These are phyloP conservation scores for Macheiramphus alcinus DNA, from an alignment of 2,113 vertebrate genomes.

Conservation along the genomic window DNA sequence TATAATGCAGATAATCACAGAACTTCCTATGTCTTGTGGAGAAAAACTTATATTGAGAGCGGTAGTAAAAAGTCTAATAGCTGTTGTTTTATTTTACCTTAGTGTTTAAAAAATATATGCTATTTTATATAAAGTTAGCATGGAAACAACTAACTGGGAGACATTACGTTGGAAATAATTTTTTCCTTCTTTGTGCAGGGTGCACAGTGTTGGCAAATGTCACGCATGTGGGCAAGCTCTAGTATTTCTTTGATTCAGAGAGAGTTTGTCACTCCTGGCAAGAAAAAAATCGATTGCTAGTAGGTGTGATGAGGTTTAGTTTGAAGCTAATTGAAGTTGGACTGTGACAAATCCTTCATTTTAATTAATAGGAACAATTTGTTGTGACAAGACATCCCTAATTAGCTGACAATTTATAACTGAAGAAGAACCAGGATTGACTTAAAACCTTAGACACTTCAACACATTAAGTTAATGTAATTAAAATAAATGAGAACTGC, in stretches of 20 bases:
- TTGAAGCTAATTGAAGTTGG: background rate
- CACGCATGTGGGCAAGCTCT: background rate
- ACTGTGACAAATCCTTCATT: background rate
- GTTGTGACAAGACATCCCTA: background rate
- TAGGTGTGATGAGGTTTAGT: background rate
- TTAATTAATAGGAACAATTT: background rate
- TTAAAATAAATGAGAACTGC: slow-evolving; percentile 7
- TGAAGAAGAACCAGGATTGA: background rate
- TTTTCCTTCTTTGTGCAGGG: background rate
- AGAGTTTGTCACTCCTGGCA: background rate
- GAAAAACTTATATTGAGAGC: background rate
- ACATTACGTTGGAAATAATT: background rate
- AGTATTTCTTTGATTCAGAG: background rate
- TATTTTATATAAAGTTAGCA: background rate
- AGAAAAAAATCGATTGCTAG: background rate
- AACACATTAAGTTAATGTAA: background rate
- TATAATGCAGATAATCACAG: background rate
- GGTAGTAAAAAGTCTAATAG: background rate
- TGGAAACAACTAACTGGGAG: background rate
- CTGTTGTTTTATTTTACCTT: background rate
- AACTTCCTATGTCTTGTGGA: background rate
- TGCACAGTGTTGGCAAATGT: background rate
- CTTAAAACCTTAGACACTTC: background rate
- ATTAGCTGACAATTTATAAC: background rate
- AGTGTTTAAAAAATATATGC: background rate